Percentiles rank a stretch among this genome's conserved stretches.
Conservation (phyloP, 2,888 invertebrate species). For the Caenorhabditis sinica region DNA sequence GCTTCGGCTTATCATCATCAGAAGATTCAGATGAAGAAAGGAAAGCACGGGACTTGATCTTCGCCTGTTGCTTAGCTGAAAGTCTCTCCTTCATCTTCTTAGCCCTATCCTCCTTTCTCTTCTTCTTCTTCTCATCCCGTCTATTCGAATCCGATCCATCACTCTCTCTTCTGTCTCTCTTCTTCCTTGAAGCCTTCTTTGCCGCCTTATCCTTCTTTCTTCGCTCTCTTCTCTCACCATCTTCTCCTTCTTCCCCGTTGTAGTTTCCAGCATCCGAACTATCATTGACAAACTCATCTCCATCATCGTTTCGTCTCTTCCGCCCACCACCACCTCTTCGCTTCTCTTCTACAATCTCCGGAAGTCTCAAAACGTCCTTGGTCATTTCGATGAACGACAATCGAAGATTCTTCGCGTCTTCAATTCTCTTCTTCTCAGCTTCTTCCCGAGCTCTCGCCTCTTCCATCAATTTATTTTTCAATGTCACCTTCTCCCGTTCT, state of each 20-base stretch:
- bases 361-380: constrained; percentile 86
- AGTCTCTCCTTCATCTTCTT: constrained; percentile 67
- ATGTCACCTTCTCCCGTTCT: constrained; percentile 57
- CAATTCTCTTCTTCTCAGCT: constrained; percentile 86
- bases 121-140: constrained; percentile 60
- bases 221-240: constrained; percentile 55
- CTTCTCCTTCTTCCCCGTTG: constrained; percentile 71
- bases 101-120: constrained; percentile 66
- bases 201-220: constrained; percentile 70
- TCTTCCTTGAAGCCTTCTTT: constrained; percentile 68
- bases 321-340: constrained; percentile 70
- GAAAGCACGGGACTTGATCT: constrained; percentile 74
- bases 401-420: constrained; percentile 86
- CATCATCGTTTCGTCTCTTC: constrained; percentile 70
- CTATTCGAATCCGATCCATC: constrained; percentile 73
- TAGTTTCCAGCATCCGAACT: constrained; percentile 79
- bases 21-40: constrained; percentile 75
- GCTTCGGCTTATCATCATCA: constrained; percentile 64
- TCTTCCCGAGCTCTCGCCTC: constrained; percentile 67
- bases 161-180: constrained; percentile 62
- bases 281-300: constrained; percentile 82
- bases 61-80: constrained; percentile 72
- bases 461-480: constrained; percentile 50
- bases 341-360: constrained; percentile 74
- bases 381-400: constrained; percentile 88